A percentile compares a stretch with the other conserved stretches of the same genome.
These are phyloP conservation scores for Nemapogon koenigi DNA, from an alignment of 2,888 invertebrate genomes.

Conservation along the genomic window DNA sequence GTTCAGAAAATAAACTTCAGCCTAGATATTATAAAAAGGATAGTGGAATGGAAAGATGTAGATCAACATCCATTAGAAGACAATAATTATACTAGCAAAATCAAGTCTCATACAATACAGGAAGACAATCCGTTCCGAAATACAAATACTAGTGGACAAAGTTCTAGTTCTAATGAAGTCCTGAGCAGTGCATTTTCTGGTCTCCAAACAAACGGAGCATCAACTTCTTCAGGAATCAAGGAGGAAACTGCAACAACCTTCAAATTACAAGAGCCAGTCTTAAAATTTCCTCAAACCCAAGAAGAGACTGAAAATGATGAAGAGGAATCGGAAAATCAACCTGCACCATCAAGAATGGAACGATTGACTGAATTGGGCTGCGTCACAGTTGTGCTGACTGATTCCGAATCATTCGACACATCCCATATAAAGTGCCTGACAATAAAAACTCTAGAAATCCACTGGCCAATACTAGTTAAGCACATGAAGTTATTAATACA, in stretches of 20 bases:
- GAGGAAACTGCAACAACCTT: constrained; percentile 27
- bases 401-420: constrained; percentile 85
- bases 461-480: constrained; percentile 83
- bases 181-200: constrained; percentile 54
- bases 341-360: constrained; percentile 38
- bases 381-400: constrained; percentile 70
- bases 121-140: constrained; percentile 53
- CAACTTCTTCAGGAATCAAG: constrained; percentile 36
- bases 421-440: constrained; percentile 85
- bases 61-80: constrained; percentile 83
- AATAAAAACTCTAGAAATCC: constrained; percentile 82
- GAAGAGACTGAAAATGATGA: constrained; percentile 30
- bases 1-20: constrained; percentile 83
- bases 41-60: constrained; percentile 88
- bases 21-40: constrained; percentile 83
- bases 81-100: constrained; percentile 48
- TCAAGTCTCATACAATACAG: constrained; percentile 38
- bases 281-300: constrained; percentile 36
- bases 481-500: constrained; percentile 68
- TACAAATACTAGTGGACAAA: constrained; percentile 28
- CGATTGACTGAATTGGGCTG: constrained; percentile 59
- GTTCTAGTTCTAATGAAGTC: constrained; percentile 34
- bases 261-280: constrained; percentile 46
- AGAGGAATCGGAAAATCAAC: constrained; percentile 35
- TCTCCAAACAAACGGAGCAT: constrained; percentile 44